These are phyloP conservation scores for Deilephila porcellus DNA, from an alignment of 2,888 invertebrate genomes.

Conservation along the genomic window DNA sequence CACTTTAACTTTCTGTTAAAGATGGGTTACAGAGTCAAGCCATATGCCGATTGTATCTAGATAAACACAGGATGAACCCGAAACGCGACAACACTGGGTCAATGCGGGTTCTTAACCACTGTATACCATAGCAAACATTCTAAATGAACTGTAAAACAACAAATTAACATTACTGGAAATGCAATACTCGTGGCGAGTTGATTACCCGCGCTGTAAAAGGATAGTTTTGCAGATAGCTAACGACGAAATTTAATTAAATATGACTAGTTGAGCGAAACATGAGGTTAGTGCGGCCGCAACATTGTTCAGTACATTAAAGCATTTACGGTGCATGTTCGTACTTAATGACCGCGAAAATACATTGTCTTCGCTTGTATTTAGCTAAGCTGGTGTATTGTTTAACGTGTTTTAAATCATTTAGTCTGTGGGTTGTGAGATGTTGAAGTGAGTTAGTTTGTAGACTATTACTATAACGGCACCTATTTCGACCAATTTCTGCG, in stretches of 20 bases:
- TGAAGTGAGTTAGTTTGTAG: too few species aligned
- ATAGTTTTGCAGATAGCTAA: slow-evolving; percentile 3
- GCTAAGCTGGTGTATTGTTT: neutral
- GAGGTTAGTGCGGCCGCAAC: neutral
- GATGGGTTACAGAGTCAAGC: too few species aligned
- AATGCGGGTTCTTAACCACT: too few species aligned
- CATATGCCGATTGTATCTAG: too few species aligned
- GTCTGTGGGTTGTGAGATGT: neutral
- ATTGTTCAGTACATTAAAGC: slow-evolving; percentile 11
- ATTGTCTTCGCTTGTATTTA: neutral
- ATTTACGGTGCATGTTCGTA: neutral
- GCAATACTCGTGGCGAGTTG: neutral
- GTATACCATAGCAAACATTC: slow-evolving; percentile 30
- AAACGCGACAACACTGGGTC: too few species aligned
- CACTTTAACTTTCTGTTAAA: too few species aligned
- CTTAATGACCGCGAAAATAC: slow-evolving; percentile 8
- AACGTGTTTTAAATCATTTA: neutral
- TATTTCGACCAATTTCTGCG: too few species aligned
- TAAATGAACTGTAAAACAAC: slow-evolving; percentile 7
- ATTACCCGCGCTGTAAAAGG: neutral
- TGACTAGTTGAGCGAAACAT: slow-evolving; percentile 2
- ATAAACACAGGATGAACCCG: too few species aligned
- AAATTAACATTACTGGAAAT: neutral
- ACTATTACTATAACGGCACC: too few species aligned
- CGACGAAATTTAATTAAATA: neutral